These are phyloP conservation scores for Caenorhabditis sinica DNA, from an alignment of 2,888 invertebrate species.

Conservation along the genomic window DNA sequence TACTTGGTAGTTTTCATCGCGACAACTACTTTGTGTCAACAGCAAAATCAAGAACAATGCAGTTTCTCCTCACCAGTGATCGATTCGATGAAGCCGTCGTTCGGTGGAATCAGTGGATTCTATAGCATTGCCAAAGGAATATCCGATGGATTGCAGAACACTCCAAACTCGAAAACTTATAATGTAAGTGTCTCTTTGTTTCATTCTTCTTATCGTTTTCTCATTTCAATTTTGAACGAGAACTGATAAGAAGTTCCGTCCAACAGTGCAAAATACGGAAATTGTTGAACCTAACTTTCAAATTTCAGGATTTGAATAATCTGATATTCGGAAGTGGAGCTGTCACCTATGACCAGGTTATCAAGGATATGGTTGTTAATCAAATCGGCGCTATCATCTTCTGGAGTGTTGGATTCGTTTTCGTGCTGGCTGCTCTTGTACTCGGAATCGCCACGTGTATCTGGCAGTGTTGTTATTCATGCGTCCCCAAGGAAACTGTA, in stretches of 20 bases:
- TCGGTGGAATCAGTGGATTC: slow-evolving; percentile 61
- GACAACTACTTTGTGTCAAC: slow-evolving; percentile 5
- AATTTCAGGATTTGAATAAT: slow-evolving; percentile 62
- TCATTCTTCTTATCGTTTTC: neutral
- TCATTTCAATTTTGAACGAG: neutral
- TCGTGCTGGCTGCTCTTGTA: slow-evolving; percentile 64
- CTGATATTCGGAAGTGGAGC: slow-evolving; percentile 49
- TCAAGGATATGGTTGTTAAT: slow-evolving; percentile 63
- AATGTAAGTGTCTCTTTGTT: slow-evolving; percentile 42
- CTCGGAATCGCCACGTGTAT: slow-evolving; percentile 60
- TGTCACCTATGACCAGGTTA: slow-evolving; percentile 43
- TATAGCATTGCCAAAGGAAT: slow-evolving; percentile 71
- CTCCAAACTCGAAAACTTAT: slow-evolving; percentile 60
- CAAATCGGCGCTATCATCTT: slow-evolving; percentile 71
- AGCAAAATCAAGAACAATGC: slow-evolving; percentile 30
- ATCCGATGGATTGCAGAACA: slow-evolving; percentile 70
- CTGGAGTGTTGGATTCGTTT: slow-evolving; percentile 67
- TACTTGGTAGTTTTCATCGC: slow-evolving; percentile 13
- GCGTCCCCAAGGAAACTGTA: slow-evolving; percentile 59
- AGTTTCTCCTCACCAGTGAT: slow-evolving; percentile 1
- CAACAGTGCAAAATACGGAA: neutral
- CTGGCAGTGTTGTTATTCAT: slow-evolving; percentile 66
- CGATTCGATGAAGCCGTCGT: slow-evolving; percentile 52
- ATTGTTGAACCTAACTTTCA: neutral
- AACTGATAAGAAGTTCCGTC: slow-evolving; percentile 32